These are phyloP conservation scores for Sturnus vulgaris DNA, from an alignment of 2,113 vertebrate genomes.

Conservation along the genomic window DNA sequence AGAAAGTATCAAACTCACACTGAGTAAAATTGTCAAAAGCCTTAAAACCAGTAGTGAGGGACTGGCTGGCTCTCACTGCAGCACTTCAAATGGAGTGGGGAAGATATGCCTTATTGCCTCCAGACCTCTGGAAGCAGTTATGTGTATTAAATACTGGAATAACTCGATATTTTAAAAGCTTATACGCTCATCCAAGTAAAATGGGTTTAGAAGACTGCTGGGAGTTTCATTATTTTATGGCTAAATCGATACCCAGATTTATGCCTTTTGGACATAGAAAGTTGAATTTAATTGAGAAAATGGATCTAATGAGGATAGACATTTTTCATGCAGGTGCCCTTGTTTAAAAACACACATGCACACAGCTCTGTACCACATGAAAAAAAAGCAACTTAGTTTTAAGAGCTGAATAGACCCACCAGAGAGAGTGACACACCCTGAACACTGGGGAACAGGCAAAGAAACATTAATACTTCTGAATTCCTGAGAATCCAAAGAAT, in stretches of 20 bases:
- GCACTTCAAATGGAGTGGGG: conserved; percentile 66
- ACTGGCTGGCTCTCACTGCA: conserved; percentile 38
- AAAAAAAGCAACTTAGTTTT: conserved; percentile 53
- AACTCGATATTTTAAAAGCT: conserved; percentile 81
- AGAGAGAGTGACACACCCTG: conserved; percentile 22
- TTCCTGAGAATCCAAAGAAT: not conserved
- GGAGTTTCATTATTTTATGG: conserved; percentile 79
- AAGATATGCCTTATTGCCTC: conserved; percentile 72
- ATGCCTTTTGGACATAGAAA: conserved; percentile 77
- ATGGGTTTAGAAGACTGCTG: conserved; percentile 78
- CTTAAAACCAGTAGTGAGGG: conserved; percentile 62
- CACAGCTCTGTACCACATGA: conserved; percentile 1
- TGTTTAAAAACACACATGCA: conserved; percentile 35
- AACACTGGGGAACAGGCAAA: not conserved
- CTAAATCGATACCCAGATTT: conserved; percentile 78
- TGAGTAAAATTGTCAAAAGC: conserved; percentile 74
- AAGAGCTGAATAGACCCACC: conserved; percentile 22
- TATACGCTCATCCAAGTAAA: conserved; percentile 78
- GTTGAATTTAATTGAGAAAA: conserved; percentile 80
- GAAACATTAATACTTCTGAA: not conserved
- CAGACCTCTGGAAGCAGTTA: conserved; percentile 76
- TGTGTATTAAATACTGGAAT: conserved; percentile 79
- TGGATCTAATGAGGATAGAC: conserved; percentile 77
- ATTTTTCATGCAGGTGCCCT: conserved; percentile 73
- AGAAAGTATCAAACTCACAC: conserved; percentile 70